Evolutionary conservation across 2,113 vertebrate species (phyloP).

Genomic region (Eurypyga helias): DNA sequence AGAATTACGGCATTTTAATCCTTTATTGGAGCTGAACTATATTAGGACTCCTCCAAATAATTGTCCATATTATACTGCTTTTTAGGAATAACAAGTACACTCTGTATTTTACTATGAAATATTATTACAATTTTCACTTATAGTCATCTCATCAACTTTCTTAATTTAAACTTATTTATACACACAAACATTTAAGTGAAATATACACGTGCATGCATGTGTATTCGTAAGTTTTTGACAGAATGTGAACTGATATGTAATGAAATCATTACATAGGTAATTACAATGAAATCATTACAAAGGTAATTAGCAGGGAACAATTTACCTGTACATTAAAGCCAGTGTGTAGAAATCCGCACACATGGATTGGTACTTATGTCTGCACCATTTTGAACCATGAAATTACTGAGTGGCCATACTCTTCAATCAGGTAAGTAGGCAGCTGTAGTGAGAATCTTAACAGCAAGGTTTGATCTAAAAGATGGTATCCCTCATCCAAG

Average conservation of each 20-base stretch:
- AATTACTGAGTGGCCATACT: conserved; percentile 63
- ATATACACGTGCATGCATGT: background rate
- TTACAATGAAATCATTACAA: conserved; percentile 79
- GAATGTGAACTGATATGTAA: conserved; percentile 54
- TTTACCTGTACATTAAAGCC: conserved; percentile 67
- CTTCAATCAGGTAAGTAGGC: background rate
- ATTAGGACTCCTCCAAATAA: background rate
- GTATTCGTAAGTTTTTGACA: background rate
- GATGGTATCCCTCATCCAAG: background rate
- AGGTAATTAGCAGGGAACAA: conserved; percentile 74
- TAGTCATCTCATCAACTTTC: background rate
- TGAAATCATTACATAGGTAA: conserved; percentile 76
- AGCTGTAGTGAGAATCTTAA: background rate
- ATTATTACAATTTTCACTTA: background rate
- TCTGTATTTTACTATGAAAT: background rate
- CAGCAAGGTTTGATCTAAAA: background rate
- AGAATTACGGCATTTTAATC: background rate
- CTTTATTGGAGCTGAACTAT: background rate
- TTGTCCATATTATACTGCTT: background rate
- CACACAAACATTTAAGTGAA: background rate
- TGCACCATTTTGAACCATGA: conserved; percentile 65
- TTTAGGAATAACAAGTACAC: background rate
- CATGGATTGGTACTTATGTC: conserved; percentile 71
- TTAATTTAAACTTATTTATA: background rate
- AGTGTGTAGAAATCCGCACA: conserved; percentile 76